Evolutionary conservation across 1,140 invertebrate species (phyloP).

Genomic region (Pomacea maculata): DNA sequence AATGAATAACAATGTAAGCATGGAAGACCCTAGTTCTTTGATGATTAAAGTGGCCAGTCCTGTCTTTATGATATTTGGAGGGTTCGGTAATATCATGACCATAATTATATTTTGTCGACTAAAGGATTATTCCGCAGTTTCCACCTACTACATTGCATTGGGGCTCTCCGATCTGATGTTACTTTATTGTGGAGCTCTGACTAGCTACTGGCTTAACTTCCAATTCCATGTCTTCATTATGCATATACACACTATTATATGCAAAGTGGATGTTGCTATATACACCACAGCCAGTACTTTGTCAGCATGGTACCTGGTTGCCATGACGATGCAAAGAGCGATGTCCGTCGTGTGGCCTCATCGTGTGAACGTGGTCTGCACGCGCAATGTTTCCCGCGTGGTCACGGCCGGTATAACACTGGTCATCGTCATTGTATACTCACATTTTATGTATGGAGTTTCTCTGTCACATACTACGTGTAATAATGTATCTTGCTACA

Average conservation of each 20-base stretch:
- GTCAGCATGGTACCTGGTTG: conserved; percentile 35
- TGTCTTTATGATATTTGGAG: no score
- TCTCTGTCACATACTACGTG: not conserved
- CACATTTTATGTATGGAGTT: conserved; percentile 30
- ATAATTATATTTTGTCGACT: no score
- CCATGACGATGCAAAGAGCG: conserved; percentile 30
- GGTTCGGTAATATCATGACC: no score
- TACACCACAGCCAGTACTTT: conserved; percentile 19
- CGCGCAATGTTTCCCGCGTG: not conserved
- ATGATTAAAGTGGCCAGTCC: no score
- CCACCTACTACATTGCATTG: no score
- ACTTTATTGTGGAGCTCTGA: no score
- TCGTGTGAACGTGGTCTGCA: conserved; percentile 15
- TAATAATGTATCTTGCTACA: no score
- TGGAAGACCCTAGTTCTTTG: no score
- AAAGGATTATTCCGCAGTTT: no score
- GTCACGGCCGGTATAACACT: conserved; percentile 9
- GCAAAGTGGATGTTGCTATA: conserved; percentile 27
- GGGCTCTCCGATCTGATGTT: no score
- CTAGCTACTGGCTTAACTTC: no score
- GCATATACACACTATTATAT: conserved; percentile 25
- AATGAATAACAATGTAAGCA: no score
- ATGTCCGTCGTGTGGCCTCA: conserved; percentile 21
- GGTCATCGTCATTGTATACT: conserved; percentile 14
- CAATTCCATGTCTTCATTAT: conserved; percentile 11